A percentile compares a stretch with the other conserved stretches of the same genome.
Conservation (phyloP, 2,797 vertebrate genomes). For the Platyrinchus mystaceus region DNA sequence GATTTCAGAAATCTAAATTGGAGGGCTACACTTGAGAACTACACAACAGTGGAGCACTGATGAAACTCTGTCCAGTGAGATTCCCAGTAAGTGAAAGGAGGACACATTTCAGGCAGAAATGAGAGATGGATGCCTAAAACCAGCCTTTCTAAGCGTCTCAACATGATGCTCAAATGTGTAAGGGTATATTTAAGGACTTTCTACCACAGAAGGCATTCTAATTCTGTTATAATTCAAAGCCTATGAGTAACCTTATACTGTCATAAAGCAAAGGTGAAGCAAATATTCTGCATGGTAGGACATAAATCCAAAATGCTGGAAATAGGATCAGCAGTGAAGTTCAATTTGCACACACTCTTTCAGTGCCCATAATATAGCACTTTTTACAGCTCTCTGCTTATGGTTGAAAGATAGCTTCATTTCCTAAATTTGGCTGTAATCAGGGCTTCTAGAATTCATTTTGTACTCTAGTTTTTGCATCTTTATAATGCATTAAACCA, state of each 20-base stretch:
- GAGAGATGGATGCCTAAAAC: background rate
- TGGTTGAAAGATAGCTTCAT: background rate
- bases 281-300: background rate
- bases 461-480: background rate
- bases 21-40: background rate
- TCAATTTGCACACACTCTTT: background rate
- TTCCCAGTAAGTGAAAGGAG: background rate
- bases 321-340: background rate
- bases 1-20: background rate
- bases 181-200: background rate
- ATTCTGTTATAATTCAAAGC: background rate
- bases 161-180: background rate
- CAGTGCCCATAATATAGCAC: background rate
- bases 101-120: background rate
- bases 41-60: background rate
- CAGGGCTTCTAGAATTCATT: background rate
- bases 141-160: background rate
- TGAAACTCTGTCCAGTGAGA: background rate
- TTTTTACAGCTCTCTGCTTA: background rate
- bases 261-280: slow-evolving; percentile 18
- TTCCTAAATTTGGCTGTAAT: background rate
- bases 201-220: background rate
- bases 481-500: background rate
- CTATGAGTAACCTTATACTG: background rate
- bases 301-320: slow-evolving; percentile 2